A percentile compares a stretch with the other conserved stretches of the same genome.
These are phyloP conservation scores for Pyralis farinalis DNA, from an alignment of 2,888 invertebrate species.

Conservation along the genomic window DNA sequence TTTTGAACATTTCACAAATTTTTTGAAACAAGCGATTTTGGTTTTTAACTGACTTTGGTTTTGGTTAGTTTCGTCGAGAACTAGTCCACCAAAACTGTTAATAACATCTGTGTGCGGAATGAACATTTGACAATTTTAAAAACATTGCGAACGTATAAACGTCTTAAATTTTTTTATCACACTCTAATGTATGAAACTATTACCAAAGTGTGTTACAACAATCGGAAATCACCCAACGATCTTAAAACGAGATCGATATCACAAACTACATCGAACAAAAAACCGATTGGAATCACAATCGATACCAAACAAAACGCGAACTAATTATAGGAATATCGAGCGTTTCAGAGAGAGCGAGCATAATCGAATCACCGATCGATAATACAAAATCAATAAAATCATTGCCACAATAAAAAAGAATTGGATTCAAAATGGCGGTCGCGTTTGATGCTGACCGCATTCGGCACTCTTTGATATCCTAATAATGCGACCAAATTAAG, in stretches of 20 bases:
- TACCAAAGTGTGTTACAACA: neutral
- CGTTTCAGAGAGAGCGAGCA: constrained; percentile 63
- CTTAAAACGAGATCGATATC: constrained; percentile 26
- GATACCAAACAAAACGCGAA: constrained; percentile 53
- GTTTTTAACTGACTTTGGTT: no score
- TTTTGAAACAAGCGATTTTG: no score
- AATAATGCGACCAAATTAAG: constrained; percentile 78
- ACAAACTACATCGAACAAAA: constrained; percentile 36
- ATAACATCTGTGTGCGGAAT: no score
- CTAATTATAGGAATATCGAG: constrained; percentile 62
- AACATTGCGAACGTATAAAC: no score
- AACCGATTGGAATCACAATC: constrained; percentile 47
- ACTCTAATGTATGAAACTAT: neutral
- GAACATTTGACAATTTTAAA: no score
- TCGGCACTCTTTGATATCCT: constrained; percentile 70
- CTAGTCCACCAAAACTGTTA: no score
- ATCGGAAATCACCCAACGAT: neutral
- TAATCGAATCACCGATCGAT: constrained; percentile 55
- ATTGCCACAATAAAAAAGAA: constrained; percentile 39
- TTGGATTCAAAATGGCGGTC: constrained; percentile 37
- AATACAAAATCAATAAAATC: constrained; percentile 80
- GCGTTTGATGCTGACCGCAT: constrained; percentile 57
- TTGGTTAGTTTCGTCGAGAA: no score
- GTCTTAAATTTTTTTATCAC: no score
- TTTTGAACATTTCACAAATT: no score